Evolutionary conservation across 2,113 vertebrate genomes (phyloP), one percentile per base, ranked within the genome.

Genomic region (Archilochus colubris): DNA sequence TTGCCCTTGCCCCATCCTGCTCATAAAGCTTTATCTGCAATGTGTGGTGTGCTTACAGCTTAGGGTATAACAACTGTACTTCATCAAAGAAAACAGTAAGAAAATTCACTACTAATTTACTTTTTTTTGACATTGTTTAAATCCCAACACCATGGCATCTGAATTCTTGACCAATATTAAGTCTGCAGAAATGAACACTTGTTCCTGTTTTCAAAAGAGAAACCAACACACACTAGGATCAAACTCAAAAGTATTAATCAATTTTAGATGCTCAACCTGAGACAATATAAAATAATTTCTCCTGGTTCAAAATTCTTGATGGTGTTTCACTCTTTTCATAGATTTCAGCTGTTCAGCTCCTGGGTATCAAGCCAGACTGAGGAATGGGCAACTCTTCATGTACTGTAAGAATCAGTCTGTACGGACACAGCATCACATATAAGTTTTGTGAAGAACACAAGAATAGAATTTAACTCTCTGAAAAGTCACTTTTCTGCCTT

Each of bases 311-410:
- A 82, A 48, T 44, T 63, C 38, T 62, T 70, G 22, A 36, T 16
- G 24, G 11, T 13, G 7, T 53, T 68, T 84, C 44, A 64, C 9
- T 59, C 54, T 58, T 73, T 17, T 19, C 19, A 59, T 7, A 62
- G 38, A 67, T 74, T 66, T 51, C 38, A 62, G 12, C 28, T 82
- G 44, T 79, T 88, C 57, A 61, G 50, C 14, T 83, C 16, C 31
- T 50, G 48, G n/a, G n/a, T 33, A 55, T 31, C 28, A 73, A 93
- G 33, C 3, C 36, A 63, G 30, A 46, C 0, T 16, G 38, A 89
- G 11, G 62, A 78, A 83, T 3, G 20, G 0, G 0, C 59, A 88
- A 51, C 7, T 81, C 46, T 18, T 86, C 28, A 33, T 1, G 7
- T 18, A 22, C 27, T 25, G 19, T 10, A 84, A 72, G 20, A 86